Evolutionary conservation across 2,888 invertebrate genomes (phyloP).

Genomic region (Synanthedon formicaeformis): DNA sequence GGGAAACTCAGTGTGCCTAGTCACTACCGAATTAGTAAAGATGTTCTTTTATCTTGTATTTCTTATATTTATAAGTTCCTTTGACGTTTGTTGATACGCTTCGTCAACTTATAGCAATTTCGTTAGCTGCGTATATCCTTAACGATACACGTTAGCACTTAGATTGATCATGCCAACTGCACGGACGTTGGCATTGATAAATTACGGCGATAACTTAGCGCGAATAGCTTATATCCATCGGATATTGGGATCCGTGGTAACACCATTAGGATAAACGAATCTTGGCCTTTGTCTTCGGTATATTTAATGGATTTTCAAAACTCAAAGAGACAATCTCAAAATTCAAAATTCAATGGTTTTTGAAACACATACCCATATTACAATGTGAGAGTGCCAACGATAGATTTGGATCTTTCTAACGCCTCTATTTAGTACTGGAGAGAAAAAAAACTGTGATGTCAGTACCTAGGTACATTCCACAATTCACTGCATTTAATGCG

Average conservation of each 20-base stretch:
- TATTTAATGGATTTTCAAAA: background rate
- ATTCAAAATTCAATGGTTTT: too few species aligned
- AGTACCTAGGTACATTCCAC: too few species aligned
- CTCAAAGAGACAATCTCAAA: too few species aligned
- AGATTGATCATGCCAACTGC: conserved; percentile 1
- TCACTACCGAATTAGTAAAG: background rate
- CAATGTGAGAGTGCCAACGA: too few species aligned
- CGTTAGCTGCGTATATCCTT: background rate
- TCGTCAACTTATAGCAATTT: too few species aligned
- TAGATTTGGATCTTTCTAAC: too few species aligned
- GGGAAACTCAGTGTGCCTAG: background rate
- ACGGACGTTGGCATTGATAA: conserved; percentile 1
- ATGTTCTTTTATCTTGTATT: background rate
- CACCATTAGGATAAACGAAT: background rate
- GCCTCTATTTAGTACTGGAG: too few species aligned
- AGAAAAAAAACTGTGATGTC: too few species aligned
- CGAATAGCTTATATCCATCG: background rate
- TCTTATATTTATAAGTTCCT: too few species aligned
- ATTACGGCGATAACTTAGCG: conserved; percentile 1
- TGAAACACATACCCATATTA: too few species aligned
- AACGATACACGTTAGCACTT: background rate
- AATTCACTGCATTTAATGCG: too few species aligned
- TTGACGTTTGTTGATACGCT: too few species aligned
- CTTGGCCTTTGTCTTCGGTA: background rate
- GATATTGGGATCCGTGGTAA: background rate